Evolutionary conservation across 1,140 invertebrate species (phyloP).

Genomic region (Papilio polyxenes): DNA sequence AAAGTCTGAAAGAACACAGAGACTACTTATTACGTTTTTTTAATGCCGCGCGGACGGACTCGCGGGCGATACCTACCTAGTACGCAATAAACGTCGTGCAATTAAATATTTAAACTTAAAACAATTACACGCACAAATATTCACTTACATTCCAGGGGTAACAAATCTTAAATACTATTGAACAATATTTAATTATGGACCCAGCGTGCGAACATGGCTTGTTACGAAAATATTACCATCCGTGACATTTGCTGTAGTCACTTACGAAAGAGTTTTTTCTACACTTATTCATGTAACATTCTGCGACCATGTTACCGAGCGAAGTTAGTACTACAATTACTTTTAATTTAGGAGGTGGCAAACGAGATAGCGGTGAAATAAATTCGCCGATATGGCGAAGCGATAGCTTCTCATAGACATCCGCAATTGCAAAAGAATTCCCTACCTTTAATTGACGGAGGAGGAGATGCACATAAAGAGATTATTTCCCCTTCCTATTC

Average conservation of each 20-base stretch:
- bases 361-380: no score
- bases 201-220: conserved; percentile 24
- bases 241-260: conserved; percentile 21
- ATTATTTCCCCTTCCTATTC: no score
- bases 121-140: conserved; percentile 17
- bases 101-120: background rate
- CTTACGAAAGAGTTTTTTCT: conserved; percentile 26
- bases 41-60: no score
- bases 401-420: no score
- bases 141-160: conserved; percentile 16
- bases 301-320: background rate
- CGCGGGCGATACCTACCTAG: background rate
- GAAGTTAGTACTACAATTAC: background rate
- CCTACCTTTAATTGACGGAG: no score
- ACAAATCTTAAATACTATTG: conserved; percentile 20
- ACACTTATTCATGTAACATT: conserved; percentile 6
- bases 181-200: conserved; percentile 26
- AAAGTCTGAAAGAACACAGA: no score
- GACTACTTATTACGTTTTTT: no score
- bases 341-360: no score
- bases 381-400: no score
- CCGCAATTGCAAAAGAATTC: no score
- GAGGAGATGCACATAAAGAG: no score
- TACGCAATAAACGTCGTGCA: background rate
- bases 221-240: conserved; percentile 28